Evolutionary conservation across 2,888 invertebrate genomes (phyloP).

Genomic region (Heterodera filipjevi): DNA sequence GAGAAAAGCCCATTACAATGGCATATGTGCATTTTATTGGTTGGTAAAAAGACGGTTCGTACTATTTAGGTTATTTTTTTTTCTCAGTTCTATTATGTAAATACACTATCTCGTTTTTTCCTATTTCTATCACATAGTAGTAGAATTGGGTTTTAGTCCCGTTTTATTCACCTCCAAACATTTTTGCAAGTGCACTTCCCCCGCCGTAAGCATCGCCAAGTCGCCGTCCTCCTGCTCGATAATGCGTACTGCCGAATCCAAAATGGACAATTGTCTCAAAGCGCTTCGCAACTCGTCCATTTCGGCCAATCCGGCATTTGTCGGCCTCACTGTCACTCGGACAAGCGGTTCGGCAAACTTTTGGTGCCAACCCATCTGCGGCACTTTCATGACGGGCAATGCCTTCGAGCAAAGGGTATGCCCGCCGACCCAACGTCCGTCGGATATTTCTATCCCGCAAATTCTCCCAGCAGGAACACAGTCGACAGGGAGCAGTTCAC

Average conservation of each 20-base stretch:
- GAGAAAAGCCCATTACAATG: background rate
- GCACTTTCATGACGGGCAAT: slow-evolving; percentile 66
- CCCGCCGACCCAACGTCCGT: slow-evolving; percentile 30
- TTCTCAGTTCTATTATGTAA: too few species aligned
- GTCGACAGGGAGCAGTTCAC: slow-evolving; percentile 81
- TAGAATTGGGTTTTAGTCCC: background rate
- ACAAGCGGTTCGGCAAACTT: slow-evolving; percentile 78
- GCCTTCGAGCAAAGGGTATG: slow-evolving; percentile 65
- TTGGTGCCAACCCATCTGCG: slow-evolving; percentile 10
- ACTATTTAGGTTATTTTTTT: too few species aligned
- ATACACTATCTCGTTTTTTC: too few species aligned
- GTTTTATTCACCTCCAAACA: slow-evolving; percentile 72
- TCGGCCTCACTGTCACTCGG: slow-evolving; percentile 87
- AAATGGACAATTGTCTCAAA: slow-evolving; percentile 50
- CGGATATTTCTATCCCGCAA: slow-evolving; percentile 49
- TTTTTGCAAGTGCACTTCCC: slow-evolving; percentile 93
- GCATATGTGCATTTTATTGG: too few species aligned
- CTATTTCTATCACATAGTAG: too few species aligned
- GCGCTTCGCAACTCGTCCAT: slow-evolving; percentile 50
- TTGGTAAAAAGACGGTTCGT: too few species aligned
- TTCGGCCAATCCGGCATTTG: slow-evolving; percentile 69
- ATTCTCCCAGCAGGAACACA: slow-evolving; percentile 52
- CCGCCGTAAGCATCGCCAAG: slow-evolving; percentile 89
- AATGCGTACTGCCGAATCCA: slow-evolving; percentile 59
- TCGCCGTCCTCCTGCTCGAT: slow-evolving; percentile 88